These are phyloP conservation scores for Apomyelois bistriatella DNA, from an alignment of 2,888 invertebrate genomes.

Conservation along the genomic window DNA sequence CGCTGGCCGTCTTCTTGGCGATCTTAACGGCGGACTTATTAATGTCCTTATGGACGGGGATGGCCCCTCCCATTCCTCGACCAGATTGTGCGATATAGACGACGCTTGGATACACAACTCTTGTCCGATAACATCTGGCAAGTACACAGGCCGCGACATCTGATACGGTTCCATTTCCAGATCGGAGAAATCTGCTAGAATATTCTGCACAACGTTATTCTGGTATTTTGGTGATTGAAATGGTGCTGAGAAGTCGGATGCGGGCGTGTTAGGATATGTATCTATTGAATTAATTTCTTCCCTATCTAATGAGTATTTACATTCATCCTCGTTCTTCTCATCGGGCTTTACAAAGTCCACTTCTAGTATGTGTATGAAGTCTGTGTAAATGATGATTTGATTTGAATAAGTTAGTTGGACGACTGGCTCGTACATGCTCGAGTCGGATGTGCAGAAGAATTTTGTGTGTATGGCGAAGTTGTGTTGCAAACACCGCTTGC, in stretches of 20 bases:
- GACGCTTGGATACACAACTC: constrained; percentile 71
- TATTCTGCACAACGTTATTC: constrained; percentile 80
- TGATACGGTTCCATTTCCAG: constrained; percentile 77
- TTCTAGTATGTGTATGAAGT: constrained; percentile 90
- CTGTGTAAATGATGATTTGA: constrained; percentile 90
- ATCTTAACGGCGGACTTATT: constrained; percentile 70
- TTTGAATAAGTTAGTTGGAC: constrained; percentile 85
- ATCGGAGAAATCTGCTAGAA: constrained; percentile 82
- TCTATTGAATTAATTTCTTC: constrained; percentile 58
- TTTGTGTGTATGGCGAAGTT: constrained; percentile 95
- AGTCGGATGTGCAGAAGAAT: constrained; percentile 93
- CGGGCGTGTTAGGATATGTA: constrained; percentile 57
- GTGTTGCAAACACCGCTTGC: constrained; percentile 90
- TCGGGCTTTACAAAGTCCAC: constrained; percentile 76
- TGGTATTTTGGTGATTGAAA: constrained; percentile 76
- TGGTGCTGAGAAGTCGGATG: constrained; percentile 60
- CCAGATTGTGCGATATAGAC: constrained; percentile 66
- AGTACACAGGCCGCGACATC: constrained; percentile 61
- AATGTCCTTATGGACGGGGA: constrained; percentile 70
- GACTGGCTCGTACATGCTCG: constrained; percentile 86
- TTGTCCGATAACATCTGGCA: constrained; percentile 70
- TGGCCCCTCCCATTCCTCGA: constrained; percentile 76
- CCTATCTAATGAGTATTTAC: constrained; percentile 54
- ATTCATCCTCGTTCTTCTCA: constrained; percentile 53
- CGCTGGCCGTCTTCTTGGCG: constrained; percentile 67